Evolutionary conservation across 2,797 vertebrate genomes (phyloP).

Genomic region (Rhinophrynus dorsalis): DNA sequence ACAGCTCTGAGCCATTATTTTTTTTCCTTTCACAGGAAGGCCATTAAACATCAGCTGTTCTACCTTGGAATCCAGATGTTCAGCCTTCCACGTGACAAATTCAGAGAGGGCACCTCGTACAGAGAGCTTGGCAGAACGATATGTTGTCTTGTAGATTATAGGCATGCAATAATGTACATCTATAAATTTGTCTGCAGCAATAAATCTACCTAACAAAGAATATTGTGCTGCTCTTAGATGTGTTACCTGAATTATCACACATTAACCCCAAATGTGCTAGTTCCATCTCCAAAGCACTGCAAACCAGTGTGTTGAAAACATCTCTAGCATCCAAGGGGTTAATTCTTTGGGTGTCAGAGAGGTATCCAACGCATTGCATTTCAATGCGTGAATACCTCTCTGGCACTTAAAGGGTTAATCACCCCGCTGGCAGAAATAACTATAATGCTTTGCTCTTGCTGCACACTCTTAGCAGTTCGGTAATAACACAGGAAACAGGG

Average conservation of each 20-base stretch:
- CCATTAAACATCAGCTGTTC: slow-evolving; percentile 50
- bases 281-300: no score
- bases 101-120: slow-evolving; percentile 38
- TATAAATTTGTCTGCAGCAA: slow-evolving; percentile 45
- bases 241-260: neutral
- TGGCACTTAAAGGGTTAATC: no score
- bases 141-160: slow-evolving; percentile 50
- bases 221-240: neutral
- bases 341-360: no score
- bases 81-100: slow-evolving; percentile 31
- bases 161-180: slow-evolving; percentile 42
- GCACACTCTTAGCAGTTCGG: no score
- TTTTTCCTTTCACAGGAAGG: slow-evolving; percentile 39
- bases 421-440: neutral
- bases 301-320: no score
- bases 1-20: slow-evolving; percentile 41
- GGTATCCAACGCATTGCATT: no score
- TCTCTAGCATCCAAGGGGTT: no score
- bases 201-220: slow-evolving; percentile 43
- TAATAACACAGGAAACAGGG: no score
- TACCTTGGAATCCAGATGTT: slow-evolving; percentile 49
- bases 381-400: no score
- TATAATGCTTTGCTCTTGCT: neutral
- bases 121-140: slow-evolving; percentile 45
- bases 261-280: no score